Base-by-base conservation (phyloP, 2,888 invertebrate species). In the Pandemis cinnamomeana region DNA sequence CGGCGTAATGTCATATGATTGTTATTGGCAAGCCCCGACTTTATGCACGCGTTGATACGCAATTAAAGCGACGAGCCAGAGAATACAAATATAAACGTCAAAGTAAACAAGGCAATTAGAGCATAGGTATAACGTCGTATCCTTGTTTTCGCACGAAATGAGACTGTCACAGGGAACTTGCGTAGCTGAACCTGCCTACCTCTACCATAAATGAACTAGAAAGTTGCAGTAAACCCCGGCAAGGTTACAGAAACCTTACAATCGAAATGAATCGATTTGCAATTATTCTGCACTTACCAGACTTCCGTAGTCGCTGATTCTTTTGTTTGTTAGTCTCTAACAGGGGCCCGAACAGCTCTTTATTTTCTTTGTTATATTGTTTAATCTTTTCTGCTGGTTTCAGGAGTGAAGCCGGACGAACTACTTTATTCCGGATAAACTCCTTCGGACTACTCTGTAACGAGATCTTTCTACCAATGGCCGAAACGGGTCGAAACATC, bases 311-410 rank as follows among this genome's bases (percentile, higher is more conserved):
- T 53, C 89, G 91, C 81, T 85, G 88, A 79, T 86, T 89, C 83
- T 89, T 93, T 81, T 95, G 86, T 80, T 89, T 91, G 75, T 86
- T 92, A 0, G 91, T 92, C 80, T 95, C 95, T 60, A 95, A 77
- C 69, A 95, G 80, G 0, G 92, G 89, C 7, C 95, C 95, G 76
- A 94, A 95, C 7, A 94, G 76, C 55, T 89, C 87, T 80, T 94
- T 95, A 76, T 94, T 94, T 77, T 95, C 95, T 80, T 87, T 93
- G 77, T 95, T 87, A 79, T 91, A 92, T 74, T 90, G 84, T 82
- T 94, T 95, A 6, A 94, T 78, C 75, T 91, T 89, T 75, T 94
- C 91, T 5, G 89, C 90, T 76, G 91, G 92, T 79, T 91, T 93
- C 82, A 94, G 83, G 78, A 92, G 82, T 60, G 93, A 91, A 81